Conservation (phyloP, 2,797 vertebrate genomes). For the Thalassophryne amazonica region DNA sequence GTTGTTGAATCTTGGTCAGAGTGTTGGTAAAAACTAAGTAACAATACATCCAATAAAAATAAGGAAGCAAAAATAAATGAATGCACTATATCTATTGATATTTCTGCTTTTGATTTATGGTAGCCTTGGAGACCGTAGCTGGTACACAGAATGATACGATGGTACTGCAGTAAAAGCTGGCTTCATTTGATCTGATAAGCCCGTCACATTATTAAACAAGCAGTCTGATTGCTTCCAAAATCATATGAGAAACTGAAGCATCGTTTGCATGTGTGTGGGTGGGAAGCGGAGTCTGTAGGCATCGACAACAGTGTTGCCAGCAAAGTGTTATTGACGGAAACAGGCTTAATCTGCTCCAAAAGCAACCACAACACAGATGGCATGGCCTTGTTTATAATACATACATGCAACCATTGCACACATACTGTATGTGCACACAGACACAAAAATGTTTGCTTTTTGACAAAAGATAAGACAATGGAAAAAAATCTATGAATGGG, state of each 20-base stretch:
- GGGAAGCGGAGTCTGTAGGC: slow-evolving; percentile 6
- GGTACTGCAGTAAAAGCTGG: neutral
- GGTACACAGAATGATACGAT: neutral
- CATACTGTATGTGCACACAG: slow-evolving; percentile 1
- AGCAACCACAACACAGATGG: slow-evolving; percentile 51
- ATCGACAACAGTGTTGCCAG: slow-evolving; percentile 16
- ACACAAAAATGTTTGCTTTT: neutral
- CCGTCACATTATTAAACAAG: slow-evolving; percentile 4
- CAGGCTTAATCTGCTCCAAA: slow-evolving; percentile 29
- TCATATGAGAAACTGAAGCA: neutral
- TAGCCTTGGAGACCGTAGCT: neutral
- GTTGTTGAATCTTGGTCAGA: too few relatives aligned
- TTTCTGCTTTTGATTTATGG: neutral
- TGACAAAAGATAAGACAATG: too few relatives aligned
- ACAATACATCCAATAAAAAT: too few relatives aligned
- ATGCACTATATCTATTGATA: neutral
- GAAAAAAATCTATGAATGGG: too few relatives aligned
- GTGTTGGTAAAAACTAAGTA: too few relatives aligned
- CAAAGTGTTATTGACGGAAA: slow-evolving; percentile 24
- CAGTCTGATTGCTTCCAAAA: neutral
- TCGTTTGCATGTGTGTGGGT: neutral
- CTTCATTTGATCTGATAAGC: slow-evolving; percentile 17
- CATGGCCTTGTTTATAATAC: neutral
- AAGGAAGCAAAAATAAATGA: too few relatives aligned
- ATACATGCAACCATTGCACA: neutral